These are phyloP conservation scores for Botrylloides violaceus DNA, from an alignment of 23 tunicate species.

Conservation along the genomic window DNA sequence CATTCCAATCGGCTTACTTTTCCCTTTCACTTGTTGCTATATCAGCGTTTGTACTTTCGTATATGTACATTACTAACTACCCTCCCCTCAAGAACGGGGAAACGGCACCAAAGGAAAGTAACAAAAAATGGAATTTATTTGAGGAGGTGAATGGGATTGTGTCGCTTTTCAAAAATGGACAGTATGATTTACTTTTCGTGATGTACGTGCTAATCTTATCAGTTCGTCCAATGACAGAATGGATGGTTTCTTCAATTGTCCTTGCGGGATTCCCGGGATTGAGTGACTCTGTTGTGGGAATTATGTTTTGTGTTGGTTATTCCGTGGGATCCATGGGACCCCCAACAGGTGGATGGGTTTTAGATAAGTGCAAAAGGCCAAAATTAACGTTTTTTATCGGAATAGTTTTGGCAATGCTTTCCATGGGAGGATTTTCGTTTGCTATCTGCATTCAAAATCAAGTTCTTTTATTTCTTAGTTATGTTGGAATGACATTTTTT, in stretches of 20 bases:
- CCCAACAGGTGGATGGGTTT: conserved; percentile 10
- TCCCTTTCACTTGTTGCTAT: not conserved
- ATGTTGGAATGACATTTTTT: not conserved
- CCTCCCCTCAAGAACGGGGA: not conserved
- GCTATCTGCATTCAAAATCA: not conserved
- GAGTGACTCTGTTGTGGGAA: not conserved
- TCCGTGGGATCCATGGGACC: conserved; percentile 4
- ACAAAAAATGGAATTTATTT: not conserved
- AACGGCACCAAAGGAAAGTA: not conserved
- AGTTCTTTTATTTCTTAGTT: conserved; percentile 1
- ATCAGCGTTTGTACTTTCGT: conserved; percentile 4
- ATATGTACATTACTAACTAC: not conserved
- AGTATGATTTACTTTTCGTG: not conserved
- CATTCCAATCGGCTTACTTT: not conserved
- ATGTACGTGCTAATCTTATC: conserved; percentile 2
- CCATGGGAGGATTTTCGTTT: not conserved
- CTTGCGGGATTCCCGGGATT: not conserved
- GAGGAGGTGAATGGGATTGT: not conserved
- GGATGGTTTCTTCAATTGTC: conserved; percentile 6
- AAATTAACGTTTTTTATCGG: conserved; percentile 6
- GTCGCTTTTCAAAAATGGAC: conserved; percentile 2
- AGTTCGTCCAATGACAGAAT: conserved; percentile 14
- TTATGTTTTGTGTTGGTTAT: conserved; percentile 3
- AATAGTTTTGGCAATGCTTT: not conserved
- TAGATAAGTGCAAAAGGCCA: conserved; percentile 1